These are phyloP conservation scores for Sesia bembeciformis DNA, from an alignment of 2,888 invertebrate genomes.

Conservation along the genomic window DNA sequence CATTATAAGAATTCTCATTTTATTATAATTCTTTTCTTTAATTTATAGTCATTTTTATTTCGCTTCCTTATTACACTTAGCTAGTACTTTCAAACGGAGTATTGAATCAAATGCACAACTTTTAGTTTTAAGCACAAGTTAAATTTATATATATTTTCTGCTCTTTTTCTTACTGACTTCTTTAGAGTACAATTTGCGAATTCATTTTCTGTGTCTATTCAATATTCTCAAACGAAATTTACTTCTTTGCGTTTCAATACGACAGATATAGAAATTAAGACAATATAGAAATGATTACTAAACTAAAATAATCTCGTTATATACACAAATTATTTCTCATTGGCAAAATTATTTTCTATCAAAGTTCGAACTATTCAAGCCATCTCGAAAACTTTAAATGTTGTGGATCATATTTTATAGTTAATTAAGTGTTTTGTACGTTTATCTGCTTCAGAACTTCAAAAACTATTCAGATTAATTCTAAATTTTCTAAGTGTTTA, in stretches of 20 bases:
- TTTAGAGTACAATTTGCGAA: no score
- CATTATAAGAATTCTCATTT: slow-evolving; percentile 20
- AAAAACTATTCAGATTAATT: slow-evolving; percentile 13
- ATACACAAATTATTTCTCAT: no score
- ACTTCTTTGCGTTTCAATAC: no score
- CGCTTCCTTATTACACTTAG: slow-evolving; percentile 10
- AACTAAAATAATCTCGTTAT: no score
- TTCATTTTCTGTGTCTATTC: no score
- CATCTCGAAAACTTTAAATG: no score
- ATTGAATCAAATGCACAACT: slow-evolving; percentile 37
- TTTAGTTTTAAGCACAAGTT: slow-evolving; percentile 27
- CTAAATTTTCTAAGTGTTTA: slow-evolving; percentile 20
- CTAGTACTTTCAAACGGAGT: slow-evolving; percentile 4
- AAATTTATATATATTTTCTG: slow-evolving; percentile 2
- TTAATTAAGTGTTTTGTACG: not conserved
- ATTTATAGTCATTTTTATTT: slow-evolving; percentile 23
- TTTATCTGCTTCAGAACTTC: not conserved
- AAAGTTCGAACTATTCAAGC: no score
- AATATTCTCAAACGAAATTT: no score
- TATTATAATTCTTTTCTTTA: slow-evolving; percentile 19
- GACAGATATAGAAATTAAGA: no score
- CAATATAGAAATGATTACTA: no score
- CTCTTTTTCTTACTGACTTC: no score
- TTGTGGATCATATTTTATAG: not conserved
- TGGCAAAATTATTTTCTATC: no score